Evolutionary conservation across 2,113 vertebrate species (phyloP), one percentile per base, ranked within the genome.

Genomic region (Atrichornis clamosus): DNA sequence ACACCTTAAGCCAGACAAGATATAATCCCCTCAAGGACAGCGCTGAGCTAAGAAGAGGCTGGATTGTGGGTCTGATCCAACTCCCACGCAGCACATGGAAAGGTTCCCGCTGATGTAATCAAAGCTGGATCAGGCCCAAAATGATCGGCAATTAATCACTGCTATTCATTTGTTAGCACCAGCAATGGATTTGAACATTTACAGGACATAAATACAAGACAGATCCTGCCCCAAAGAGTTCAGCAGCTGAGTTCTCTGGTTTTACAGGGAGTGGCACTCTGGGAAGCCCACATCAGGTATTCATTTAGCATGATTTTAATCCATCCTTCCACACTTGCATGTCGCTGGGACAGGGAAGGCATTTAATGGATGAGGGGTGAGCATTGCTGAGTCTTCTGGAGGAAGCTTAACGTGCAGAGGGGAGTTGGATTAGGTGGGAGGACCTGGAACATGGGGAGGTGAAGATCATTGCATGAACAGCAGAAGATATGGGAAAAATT

Each of bases 151-250:
- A 94, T 96, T 96, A 96, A 96, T 93, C 94, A 95, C 73, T 67
- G 23, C 83, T 80, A 88, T 93, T 85, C 84, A 91, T 96, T 95
- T 95, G 91, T 96, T 96, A 96, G 78, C 93, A 94, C 55, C 67
- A 93, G 63, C 39, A 89, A 83, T 55, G 39, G 89, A 88, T 73
- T 83, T 75, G 70, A 91, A 93, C 85, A 84, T 90, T 73, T 87
- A 70, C 67, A 86, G 79, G 89, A 77, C 69, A 67, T 80, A 93
- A 95, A 91, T 85, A 80, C 41, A 93, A 93, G 92, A 84, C 87
- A 95, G 90, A 89, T 62, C 74, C 77, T 65, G 32, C 22, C 70
- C 81, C 20, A 14, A 90, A 83, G 14, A 59, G 50, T 65, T 88
- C 82, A 88, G 68, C 87, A 85, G 78, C 87, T 78, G 78, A 93